phyloP scores from a whole-genome alignment of 2,797 vertebrate species.

The Sebastes miniatus region DNA sequence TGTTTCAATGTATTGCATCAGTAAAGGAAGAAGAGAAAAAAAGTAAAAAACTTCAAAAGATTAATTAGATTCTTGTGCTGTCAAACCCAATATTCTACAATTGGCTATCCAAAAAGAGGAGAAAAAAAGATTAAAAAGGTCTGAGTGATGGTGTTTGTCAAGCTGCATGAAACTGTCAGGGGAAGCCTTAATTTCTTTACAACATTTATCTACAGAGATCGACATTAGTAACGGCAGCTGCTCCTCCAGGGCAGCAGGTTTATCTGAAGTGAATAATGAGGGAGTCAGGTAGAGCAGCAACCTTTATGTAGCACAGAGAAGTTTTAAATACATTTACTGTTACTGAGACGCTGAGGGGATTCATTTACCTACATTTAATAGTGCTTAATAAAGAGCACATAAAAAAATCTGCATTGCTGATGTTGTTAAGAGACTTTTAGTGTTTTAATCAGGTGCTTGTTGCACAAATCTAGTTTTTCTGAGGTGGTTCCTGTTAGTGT shows the following conservation, averaged over 20 bases:
- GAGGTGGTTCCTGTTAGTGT: neutral
- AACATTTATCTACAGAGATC: conserved; percentile 20
- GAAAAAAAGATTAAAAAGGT: conserved; percentile 5
- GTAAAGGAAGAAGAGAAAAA: neutral
- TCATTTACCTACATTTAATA: neutral
- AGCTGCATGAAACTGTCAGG: conserved; percentile 1
- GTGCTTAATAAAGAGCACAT: neutral
- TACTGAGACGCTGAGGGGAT: neutral
- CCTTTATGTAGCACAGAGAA: neutral
- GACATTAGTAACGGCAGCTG: conserved; percentile 20
- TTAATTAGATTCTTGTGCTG: conserved; percentile 38
- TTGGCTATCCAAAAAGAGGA: conserved; percentile 9
- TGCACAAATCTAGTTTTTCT: neutral
- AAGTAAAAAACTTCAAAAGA: conserved; percentile 41
- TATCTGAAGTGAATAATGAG: conserved; percentile 19
- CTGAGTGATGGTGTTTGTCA: conserved; percentile 22
- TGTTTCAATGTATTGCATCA: conserved; percentile 68
- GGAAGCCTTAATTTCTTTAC: conserved; percentile 20
- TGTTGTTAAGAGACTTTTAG: neutral
- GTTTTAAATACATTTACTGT: neutral
- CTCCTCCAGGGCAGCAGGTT: conserved; percentile 25
- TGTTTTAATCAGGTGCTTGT: neutral
- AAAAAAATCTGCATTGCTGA: neutral
- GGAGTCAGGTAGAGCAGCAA: conserved; percentile 6
- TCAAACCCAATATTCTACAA: conserved; percentile 41